Conservation (phyloP, 2,113 vertebrate genomes). For the Dermatemys mawii region DNA sequence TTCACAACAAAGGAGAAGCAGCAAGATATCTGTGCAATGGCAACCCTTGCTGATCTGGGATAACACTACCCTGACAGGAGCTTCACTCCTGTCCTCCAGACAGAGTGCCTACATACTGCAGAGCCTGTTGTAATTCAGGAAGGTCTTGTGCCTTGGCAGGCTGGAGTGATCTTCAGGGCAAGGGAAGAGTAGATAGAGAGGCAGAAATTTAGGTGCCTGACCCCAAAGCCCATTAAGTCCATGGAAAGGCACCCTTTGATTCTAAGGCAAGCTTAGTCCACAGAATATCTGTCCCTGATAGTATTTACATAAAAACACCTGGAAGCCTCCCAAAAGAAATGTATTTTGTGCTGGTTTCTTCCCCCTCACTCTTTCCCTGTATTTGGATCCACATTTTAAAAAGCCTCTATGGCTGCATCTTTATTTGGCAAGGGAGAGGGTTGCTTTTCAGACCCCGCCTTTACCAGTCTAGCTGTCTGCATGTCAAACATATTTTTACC, state of each 20-base stretch:
- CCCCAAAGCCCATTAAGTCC: slow-evolving; percentile 12
- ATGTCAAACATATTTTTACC: slow-evolving; percentile 63
- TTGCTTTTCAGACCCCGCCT: slow-evolving; percentile 8
- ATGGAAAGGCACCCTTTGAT: background rate
- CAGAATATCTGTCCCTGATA: slow-evolving; percentile 53
- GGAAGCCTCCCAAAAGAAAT: slow-evolving; percentile 68
- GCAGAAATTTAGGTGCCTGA: background rate
- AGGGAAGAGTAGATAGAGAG: slow-evolving; percentile 20
- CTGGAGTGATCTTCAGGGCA: background rate
- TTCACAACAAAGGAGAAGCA: background rate
- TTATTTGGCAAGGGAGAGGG: slow-evolving; percentile 25
- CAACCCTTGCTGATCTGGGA: background rate
- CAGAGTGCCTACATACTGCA: background rate
- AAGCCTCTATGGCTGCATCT: slow-evolving; percentile 33
- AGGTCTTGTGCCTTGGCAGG: background rate
- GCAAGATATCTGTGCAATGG: background rate
- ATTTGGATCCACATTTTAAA: slow-evolving; percentile 44
- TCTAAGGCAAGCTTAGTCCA: slow-evolving; percentile 15
- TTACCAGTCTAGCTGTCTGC: slow-evolving; percentile 45
- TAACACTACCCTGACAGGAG: background rate
- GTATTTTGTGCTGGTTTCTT: slow-evolving; percentile 72
- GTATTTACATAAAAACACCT: slow-evolving; percentile 41
- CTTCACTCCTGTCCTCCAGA: background rate
- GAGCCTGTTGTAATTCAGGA: background rate
- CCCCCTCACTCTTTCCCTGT: background rate